Evolutionary conservation across 2,113 vertebrate genomes (phyloP), one percentile per base, ranked within the genome.

Genomic region (Hystrix cristata): DNA sequence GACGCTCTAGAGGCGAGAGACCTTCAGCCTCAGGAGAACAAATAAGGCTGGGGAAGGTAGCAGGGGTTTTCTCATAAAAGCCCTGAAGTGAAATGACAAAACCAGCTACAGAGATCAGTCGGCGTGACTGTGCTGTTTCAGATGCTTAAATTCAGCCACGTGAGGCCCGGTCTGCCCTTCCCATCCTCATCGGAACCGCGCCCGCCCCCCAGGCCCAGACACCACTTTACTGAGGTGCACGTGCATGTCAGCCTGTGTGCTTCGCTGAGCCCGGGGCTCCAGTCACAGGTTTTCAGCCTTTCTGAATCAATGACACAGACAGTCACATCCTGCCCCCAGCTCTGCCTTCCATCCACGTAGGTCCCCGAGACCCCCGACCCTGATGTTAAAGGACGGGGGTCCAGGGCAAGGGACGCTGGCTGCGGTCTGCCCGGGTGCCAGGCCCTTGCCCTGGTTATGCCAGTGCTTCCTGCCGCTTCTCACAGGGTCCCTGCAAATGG

Each of bases 311-410:
- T 5, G 29, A 15, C 9, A 1, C 31, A 25, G 62, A 34, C 19
- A n/a, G 62, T 7, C 34, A 0, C n/a, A 0, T 12, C 38, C 27
- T 12, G 59, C 29, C 57, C 85, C 78, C 0, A 0, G 31, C 57
- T 91, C 60, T 2, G 43, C 57, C n/a, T 34, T 29, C 5, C 23
- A 38, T 38, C 53, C 38, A 69, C 0, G 0, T 19, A 11, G 0
- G 85, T 21, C 23, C 23, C 78, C 1, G 4, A 69, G n/a, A 62
- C 72, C 19, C 0, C 19, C 27, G 55, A n/a, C 65, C 0, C 0
- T 2, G 14, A 8, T 4, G 29, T 27, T 48, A 71, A 67, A 92
- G 71, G 9, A 78, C 53, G 31, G 34, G 38, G 62, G 6, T 53
- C 74, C 38, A 23, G 23, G 64, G 55, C 27, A 57, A 7, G 4